Base-by-base conservation (phyloP, 2,797 vertebrate genomes). In the Brachyrhaphis roseni region DNA sequence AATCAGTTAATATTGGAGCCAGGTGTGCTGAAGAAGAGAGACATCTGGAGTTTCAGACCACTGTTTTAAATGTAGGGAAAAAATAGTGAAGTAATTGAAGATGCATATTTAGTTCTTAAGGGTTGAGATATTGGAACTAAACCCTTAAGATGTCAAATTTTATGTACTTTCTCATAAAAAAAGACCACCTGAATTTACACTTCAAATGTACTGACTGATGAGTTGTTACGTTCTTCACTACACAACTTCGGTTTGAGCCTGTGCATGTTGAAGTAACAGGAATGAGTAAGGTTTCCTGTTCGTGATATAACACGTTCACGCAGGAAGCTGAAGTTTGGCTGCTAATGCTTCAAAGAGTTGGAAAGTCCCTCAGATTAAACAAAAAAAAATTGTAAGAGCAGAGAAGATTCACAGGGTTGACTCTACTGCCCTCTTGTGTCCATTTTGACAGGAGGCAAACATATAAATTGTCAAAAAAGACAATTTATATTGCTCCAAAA, bases 331-430 rank as follows among this genome's bases (percentile, higher is more conserved):
- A 55, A 41, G 41, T 46, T 31, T 59, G 5, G 11, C 8, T 59
- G 47, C 7, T 62, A 11, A 4, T 57, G 12, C 18, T 5, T 55
- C 8, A 75, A 59, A 41, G 15, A 47, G 73, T 1, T 80, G 88
- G 82, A 90, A 88, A 89, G 83, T 82, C 83, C 86, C 87, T 59
- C 1, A 6, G 43, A 7, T 23, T 73, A 41, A 75, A 78, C 49
- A 0, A 20, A 26, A 12, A 20, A 31, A 59, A 20, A n/a, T n/a
- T 20, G 15, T 13, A 1, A 49, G 2, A 34, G 18, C 3, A 55
- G 18, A 15, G 5, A 2, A 8, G 28, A 2, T 18, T 47, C 43
- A 16, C 3, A 34, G 5, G 11, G 28, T n/a, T 23, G 8, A 71
- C 28, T 1, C 34, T 57, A 28, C 4, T 68, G 72, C 73, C 74